A percentile compares a stretch with the other conserved stretches of the same genome.
These are phyloP conservation scores for Campoletis sonorensis DNA, from an alignment of 1,140 invertebrate genomes.

Conservation along the genomic window DNA sequence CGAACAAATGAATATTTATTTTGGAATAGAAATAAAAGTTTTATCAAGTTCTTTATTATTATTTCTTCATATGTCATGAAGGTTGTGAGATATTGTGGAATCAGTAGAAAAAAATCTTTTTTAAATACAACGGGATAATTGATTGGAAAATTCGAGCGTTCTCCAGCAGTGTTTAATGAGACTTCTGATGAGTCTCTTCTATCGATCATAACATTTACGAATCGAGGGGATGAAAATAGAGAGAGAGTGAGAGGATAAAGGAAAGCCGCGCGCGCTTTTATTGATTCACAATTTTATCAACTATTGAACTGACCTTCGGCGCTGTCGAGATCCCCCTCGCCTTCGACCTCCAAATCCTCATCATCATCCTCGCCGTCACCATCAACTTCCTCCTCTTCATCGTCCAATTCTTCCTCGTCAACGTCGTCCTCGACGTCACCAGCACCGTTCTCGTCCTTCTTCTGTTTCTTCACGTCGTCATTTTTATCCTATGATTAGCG, in stretches of 20 bases:
- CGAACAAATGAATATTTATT: constrained; percentile 65
- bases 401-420: constrained; percentile 70
- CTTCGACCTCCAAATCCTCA: constrained; percentile 81
- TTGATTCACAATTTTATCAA: neutral
- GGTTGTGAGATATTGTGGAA: no score
- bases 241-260: no score
- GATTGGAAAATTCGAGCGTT: no score
- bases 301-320: constrained; percentile 76
- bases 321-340: constrained; percentile 83
- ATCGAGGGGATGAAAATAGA: no score
- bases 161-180: no score
- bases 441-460: constrained; percentile 86
- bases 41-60: no score
- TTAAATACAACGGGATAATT: no score
- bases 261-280: neutral
- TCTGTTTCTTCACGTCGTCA: constrained; percentile 86
- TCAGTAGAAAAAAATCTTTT: no score
- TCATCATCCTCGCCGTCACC: constrained; percentile 72
- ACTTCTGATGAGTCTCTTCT: no score
- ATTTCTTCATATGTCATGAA: no score
- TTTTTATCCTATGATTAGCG: constrained; percentile 79
- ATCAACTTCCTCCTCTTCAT: constrained; percentile 69
- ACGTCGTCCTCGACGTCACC: constrained; percentile 76
- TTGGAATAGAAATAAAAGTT: neutral
- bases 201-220: no score